A percentile compares a stretch with the other conserved stretches of the same genome.
These are phyloP conservation scores for Serilophus lunatus DNA, from an alignment of 2,113 vertebrate genomes.

Conservation along the genomic window DNA sequence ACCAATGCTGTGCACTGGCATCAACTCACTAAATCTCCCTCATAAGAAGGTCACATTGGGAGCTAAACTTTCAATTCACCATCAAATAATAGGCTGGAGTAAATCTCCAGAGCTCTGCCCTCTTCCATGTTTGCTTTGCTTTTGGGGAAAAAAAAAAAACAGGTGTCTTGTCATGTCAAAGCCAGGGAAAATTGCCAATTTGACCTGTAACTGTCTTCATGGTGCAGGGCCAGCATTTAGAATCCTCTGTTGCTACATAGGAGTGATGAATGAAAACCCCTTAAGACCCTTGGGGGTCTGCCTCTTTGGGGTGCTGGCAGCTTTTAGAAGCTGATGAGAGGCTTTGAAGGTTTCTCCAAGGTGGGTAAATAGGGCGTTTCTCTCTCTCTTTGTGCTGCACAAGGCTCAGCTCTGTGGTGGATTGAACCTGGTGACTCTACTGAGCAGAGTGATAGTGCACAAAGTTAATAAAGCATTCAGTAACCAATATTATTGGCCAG, in stretches of 20 bases:
- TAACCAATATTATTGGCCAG: background rate
- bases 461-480: background rate
- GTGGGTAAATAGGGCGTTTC: rapidly evolving
- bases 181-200: background rate
- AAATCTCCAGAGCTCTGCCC: background rate
- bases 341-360: background rate
- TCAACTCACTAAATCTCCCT: background rate
- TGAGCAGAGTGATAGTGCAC: background rate
- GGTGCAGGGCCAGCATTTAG: background rate
- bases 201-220: background rate
- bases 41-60: background rate
- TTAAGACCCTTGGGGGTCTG: background rate
- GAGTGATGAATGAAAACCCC: background rate
- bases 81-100: background rate
- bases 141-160: rapidly evolving
- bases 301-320: background rate
- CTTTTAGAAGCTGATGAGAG: background rate
- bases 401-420: background rate
- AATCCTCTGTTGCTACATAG: background rate
- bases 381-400: background rate
- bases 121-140: background rate
- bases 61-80: background rate
- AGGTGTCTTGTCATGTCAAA: background rate
- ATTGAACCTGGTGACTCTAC: background rate
- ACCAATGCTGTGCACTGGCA: rapidly evolving